phyloP scores from a whole-genome alignment of 2,888 invertebrate genomes.

The Salpingus planirostris region DNA sequence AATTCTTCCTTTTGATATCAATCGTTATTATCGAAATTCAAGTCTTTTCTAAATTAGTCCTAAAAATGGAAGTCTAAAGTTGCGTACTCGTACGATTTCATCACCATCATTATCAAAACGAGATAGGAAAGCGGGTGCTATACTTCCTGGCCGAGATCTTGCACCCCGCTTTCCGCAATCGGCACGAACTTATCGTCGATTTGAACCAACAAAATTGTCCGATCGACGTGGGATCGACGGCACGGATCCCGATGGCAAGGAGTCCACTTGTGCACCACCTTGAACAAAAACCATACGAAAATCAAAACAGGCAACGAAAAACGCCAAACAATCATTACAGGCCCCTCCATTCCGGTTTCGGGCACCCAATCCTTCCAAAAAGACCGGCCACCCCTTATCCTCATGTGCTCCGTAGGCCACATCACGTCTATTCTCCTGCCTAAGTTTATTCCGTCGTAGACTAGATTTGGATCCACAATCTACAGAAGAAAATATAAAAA shows the following conservation, averaged over 20 bases:
- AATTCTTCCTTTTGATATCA: too few species aligned
- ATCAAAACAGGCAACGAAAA: too few species aligned
- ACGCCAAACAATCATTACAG: too few species aligned
- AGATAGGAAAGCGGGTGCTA: constrained; percentile 17
- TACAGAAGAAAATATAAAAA: constrained; percentile 23
- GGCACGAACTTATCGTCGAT: constrained; percentile 90
- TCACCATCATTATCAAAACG: constrained; percentile 3
- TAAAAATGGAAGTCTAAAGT: constrained; percentile 13
- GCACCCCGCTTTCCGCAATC: constrained; percentile 82
- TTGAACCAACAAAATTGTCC: constrained; percentile 84
- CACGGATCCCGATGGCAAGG: constrained; percentile 85
- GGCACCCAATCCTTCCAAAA: constrained; percentile 90
- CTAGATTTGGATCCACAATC: constrained; percentile 59
- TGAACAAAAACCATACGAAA: not conserved
- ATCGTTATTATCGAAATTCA: too few species aligned
- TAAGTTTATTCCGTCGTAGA: constrained; percentile 86
- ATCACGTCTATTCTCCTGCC: constrained; percentile 86
- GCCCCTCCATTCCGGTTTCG: constrained; percentile 84
- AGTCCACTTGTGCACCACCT: constrained; percentile 87
- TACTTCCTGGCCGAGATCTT: constrained; percentile 61
- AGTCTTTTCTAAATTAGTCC: constrained; percentile 6
- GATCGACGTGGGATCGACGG: constrained; percentile 84
- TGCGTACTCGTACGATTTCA: too few species aligned
- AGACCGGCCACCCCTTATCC: constrained; percentile 76
- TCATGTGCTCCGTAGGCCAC: constrained; percentile 89